phyloP scores from a whole-genome alignment of 2,888 invertebrate genomes.

The Tenodera sinensis region DNA sequence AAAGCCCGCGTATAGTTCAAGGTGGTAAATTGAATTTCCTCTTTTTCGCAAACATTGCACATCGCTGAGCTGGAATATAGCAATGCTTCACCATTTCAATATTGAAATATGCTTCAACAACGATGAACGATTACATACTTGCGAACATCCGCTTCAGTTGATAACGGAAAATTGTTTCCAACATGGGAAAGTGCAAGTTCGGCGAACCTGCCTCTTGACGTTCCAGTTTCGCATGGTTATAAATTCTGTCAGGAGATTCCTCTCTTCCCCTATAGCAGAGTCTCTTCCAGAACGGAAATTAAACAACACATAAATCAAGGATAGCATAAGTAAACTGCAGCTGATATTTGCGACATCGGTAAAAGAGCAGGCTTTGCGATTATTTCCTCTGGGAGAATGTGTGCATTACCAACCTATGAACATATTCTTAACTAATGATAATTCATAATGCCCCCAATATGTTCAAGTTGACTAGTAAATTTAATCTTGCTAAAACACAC shows the following conservation, averaged over 20 bases:
- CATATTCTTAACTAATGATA: too few species aligned
- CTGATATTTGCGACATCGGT: neutral
- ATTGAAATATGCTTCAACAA: too few species aligned
- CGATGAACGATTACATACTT: too few species aligned
- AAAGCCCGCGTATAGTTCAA: too few species aligned
- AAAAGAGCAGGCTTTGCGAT: neutral
- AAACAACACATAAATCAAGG: neutral
- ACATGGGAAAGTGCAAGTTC: neutral
- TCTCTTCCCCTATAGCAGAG: neutral
- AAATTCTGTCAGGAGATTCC: neutral
- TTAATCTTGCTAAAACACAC: too few species aligned
- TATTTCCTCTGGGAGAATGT: neutral
- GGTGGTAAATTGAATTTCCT: too few species aligned
- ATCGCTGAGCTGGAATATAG: too few species aligned
- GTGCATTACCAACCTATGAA: too few species aligned
- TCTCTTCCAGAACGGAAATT: neutral
- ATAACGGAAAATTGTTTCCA: neutral
- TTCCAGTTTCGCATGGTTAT: neutral
- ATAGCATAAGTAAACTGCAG: neutral
- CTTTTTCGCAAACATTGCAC: too few species aligned
- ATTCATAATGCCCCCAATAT: too few species aligned
- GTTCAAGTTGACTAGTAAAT: too few species aligned
- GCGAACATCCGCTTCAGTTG: neutral
- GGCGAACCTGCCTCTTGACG: neutral
- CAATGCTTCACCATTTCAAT: too few species aligned